Base-by-base conservation (phyloP, 2,113 vertebrate genomes). In the Clarias batrachus region DNA sequence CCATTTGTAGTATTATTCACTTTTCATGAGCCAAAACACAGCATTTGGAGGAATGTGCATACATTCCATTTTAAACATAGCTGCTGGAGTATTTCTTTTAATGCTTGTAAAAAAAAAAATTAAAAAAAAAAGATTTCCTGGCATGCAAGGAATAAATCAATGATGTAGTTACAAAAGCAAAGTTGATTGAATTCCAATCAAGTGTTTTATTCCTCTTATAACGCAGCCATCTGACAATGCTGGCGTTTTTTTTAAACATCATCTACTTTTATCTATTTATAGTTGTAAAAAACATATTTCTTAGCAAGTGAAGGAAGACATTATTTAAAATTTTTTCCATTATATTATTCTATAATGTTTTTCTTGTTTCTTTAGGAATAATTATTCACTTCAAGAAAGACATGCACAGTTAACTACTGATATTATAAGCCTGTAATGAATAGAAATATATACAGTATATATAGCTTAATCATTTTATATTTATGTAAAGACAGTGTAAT, bases 31-130 rank as follows among this genome's bases (percentile, higher is more conserved):
- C 13, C 17, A 16, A 78, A 78, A 56, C 73, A n/a, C n/a, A 59
- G 76, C n/a, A 59, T 57, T 79, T 30, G n/a, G 76, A 59, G 54
- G 27, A 77, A 56, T 27, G 52, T 77, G 92, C 95, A 96, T 97
- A 95, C 96, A 97, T 97, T 96, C 96, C 96, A 96, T 96, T 96
- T 97, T 97, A 95, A 92, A 89, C 92, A 90, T 93, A 77, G 76
- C 96, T 96, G 96, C 96, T 97, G 96, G 97, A 96, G 95, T 96
- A 96, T 96, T 96, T 96, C 94, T 93, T 95, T 93, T 96, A 96
- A 96, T 96, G 95, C 96, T 97, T 17, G 52, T 6, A 14, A 27
- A 30, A 57, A 30, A 33, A 33, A 33, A 33, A 33, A 33, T n/a
- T n/a, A 37, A 37, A 37, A 37, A 37, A 2, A 37, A 0, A 17